Evolutionary conservation across 2,113 vertebrate species (phyloP).

Genomic region (Lampris megalopsis): DNA sequence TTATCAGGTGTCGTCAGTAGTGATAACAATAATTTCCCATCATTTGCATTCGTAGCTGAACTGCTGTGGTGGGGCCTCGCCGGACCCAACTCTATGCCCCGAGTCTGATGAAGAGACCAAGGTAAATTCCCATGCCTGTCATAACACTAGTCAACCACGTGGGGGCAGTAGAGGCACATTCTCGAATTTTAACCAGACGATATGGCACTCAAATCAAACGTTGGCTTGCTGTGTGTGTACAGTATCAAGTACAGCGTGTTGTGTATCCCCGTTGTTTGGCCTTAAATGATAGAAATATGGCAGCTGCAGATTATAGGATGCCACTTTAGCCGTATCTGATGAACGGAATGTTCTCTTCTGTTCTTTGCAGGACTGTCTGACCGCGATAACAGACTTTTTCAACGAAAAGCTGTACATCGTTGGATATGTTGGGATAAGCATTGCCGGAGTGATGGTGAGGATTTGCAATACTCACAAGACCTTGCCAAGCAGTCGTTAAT

Average conservation of each 20-base stretch:
- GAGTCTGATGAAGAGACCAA: background rate
- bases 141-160: background rate
- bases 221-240: no score
- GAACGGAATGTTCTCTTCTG: background rate
- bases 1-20: background rate
- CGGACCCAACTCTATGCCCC: slow-evolving; percentile 45
- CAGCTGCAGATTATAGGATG: no score
- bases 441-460: slow-evolving; percentile 93
- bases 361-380: slow-evolving; percentile 85
- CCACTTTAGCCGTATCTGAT: no score
- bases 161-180: no score
- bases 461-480: background rate
- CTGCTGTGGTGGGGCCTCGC: slow-evolving; percentile 66
- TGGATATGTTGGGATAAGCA: slow-evolving; percentile 90
- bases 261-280: background rate
- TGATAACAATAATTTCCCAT: background rate
- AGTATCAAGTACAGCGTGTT: no score
- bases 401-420: slow-evolving; percentile 89
- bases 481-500: background rate
- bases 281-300: background rate
- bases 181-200: no score
- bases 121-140: slow-evolving; percentile 51
- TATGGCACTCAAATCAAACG: no score
- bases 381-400: slow-evolving; percentile 87
- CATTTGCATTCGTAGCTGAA: slow-evolving; percentile 69